Percentiles rank a stretch among this genome's conserved stretches.
Evolutionary conservation across 2,797 vertebrate species (phyloP).

Genomic region (Furcifer pardalis): DNA sequence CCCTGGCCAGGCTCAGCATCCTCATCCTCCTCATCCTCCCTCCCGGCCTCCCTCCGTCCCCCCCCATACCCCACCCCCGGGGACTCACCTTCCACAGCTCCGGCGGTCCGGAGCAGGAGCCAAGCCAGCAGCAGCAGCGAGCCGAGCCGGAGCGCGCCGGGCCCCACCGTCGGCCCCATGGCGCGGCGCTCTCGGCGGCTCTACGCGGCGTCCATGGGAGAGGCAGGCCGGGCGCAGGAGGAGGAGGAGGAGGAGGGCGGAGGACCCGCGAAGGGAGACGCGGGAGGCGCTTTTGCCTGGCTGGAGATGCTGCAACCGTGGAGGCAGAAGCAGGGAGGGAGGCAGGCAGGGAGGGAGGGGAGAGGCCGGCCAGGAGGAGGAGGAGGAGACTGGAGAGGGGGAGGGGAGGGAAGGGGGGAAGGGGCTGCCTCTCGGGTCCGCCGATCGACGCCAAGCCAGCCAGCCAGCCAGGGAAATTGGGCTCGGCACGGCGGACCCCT

Average conservation of each 20-base stretch:
- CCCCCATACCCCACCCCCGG: not conserved
- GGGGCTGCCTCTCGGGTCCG: not conserved
- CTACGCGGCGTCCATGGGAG: conserved; percentile 16
- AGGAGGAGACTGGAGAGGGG: not conserved
- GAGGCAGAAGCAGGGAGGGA: conserved; percentile 5
- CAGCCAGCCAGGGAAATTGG: no score
- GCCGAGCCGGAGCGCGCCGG: conserved; percentile 5
- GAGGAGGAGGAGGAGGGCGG: not conserved
- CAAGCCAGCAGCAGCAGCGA: not conserved
- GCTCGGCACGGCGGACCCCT: not conserved
- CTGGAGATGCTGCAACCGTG: not conserved
- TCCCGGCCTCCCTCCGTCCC: not conserved
- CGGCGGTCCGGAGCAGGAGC: not conserved
- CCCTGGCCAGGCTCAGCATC: no score
- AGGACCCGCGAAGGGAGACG: not conserved
- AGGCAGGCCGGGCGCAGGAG: not conserved
- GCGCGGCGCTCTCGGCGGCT: conserved; percentile 25
- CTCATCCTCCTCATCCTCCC: no score
- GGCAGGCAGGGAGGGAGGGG: not conserved
- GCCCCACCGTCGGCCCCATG: conserved; percentile 23
- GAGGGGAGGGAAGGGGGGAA: not conserved
- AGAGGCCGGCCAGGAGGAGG: not conserved
- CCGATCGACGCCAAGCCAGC: no score
- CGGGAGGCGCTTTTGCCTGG: not conserved
- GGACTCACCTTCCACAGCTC: conserved; percentile 36